Evolutionary conservation across 2,888 invertebrate species (phyloP).

Genomic region (Atherix ibis): DNA sequence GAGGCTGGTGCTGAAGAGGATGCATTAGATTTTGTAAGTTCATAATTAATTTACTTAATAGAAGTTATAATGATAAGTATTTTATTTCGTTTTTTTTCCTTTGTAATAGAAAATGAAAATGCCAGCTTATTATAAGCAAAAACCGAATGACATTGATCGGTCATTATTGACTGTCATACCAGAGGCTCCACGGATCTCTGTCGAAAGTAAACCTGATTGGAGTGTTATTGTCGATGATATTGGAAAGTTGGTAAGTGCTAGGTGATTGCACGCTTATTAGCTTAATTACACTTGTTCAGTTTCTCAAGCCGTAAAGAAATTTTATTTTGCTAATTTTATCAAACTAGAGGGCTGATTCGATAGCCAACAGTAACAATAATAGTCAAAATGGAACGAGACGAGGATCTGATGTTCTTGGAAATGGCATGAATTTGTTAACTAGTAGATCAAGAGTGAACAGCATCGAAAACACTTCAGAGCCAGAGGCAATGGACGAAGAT

Average conservation of each 20-base stretch:
- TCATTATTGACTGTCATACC: slow-evolving; percentile 53
- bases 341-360: slow-evolving; percentile 1
- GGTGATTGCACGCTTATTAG: too few relatives aligned
- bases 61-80: slow-evolving; percentile 1
- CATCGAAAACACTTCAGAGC: slow-evolving; percentile 26
- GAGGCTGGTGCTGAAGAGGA: slow-evolving; percentile 73
- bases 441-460: slow-evolving; percentile 14
- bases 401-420: slow-evolving; percentile 14
- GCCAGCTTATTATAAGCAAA: slow-evolving; percentile 61
- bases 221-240: slow-evolving; percentile 36
- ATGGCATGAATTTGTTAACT: slow-evolving; percentile 17
- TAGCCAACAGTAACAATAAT: slow-evolving; percentile 2
- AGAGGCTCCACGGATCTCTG: slow-evolving; percentile 66
- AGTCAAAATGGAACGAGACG: not conserved
- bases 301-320: not conserved
- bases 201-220: slow-evolving; percentile 45
- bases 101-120: slow-evolving; percentile 74
- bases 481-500: slow-evolving; percentile 16
- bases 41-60: not conserved
- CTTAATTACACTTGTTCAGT: too few relatives aligned
- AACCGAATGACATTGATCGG: slow-evolving; percentile 61
- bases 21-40: slow-evolving; percentile 62
- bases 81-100: not conserved
- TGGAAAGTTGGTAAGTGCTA: slow-evolving; percentile 14
- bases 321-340: not conserved